Conservation (phyloP, 2,888 invertebrate genomes). For the Selenia dentaria region DNA sequence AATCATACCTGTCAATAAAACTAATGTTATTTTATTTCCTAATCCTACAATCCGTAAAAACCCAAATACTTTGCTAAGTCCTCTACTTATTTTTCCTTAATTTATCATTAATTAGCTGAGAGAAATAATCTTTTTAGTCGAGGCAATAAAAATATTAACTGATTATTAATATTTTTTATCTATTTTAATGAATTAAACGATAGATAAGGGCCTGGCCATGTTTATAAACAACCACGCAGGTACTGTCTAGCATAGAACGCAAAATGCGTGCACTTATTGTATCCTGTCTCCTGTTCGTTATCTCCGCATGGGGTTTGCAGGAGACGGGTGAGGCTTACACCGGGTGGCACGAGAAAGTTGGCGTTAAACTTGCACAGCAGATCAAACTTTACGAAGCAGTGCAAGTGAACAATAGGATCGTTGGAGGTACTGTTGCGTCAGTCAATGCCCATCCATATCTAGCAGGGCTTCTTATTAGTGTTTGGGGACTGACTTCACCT, state of each 20-base stretch:
- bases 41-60: slow-evolving; percentile 17
- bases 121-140: slow-evolving; percentile 41
- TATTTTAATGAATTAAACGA: slow-evolving; percentile 21
- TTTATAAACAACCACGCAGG: slow-evolving; percentile 33
- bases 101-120: slow-evolving; percentile 33
- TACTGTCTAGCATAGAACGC: slow-evolving; percentile 13
- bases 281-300: slow-evolving; percentile 38
- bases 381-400: slow-evolving; percentile 50
- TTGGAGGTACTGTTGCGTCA: slow-evolving; percentile 61
- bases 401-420: slow-evolving; percentile 41
- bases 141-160: slow-evolving; percentile 42
- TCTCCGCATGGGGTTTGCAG: slow-evolving; percentile 29
- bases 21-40: slow-evolving; percentile 10
- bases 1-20: slow-evolving; percentile 12
- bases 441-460: slow-evolving; percentile 60
- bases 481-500: slow-evolving; percentile 47
- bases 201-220: slow-evolving; percentile 27
- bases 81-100: slow-evolving; percentile 17
- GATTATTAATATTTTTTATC: slow-evolving; percentile 36
- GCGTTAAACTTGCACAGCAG: slow-evolving; percentile 54
- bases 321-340: slow-evolving; percentile 18
- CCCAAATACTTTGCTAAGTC: slow-evolving; percentile 10
- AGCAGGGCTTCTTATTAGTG: slow-evolving; percentile 61
- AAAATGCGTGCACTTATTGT: slow-evolving; percentile 47
- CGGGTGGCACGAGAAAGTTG: slow-evolving; percentile 61